Percentiles rank a stretch among this genome's conserved stretches.
Conservation (phyloP, 2,113 vertebrate genomes). For the Nibea coibor region DNA sequence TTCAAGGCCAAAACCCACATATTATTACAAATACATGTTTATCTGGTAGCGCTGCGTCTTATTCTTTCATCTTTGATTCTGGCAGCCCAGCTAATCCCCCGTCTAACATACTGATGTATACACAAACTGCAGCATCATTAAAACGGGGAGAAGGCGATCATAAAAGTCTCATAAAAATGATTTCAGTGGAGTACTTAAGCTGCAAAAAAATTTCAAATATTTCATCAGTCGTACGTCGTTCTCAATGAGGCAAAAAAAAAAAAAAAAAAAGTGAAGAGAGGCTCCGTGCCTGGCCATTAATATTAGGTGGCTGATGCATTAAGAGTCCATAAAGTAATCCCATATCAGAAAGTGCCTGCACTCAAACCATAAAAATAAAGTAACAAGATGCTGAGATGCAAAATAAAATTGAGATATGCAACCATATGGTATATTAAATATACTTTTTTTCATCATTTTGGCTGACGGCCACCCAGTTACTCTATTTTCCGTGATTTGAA, state of each 20-base stretch:
- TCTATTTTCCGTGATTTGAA: conserved; percentile 53
- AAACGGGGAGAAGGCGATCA: conserved; percentile 19
- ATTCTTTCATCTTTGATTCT: conserved; percentile 45
- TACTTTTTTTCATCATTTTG: conserved; percentile 39
- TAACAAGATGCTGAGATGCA: conserved; percentile 40
- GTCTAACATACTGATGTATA: conserved; percentile 47
- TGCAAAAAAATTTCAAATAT: conserved; percentile 29
- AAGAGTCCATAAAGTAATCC: conserved; percentile 67
- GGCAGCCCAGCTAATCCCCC: conserved; percentile 52
- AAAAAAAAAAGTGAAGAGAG: conserved; percentile 12
- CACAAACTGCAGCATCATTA: conserved; percentile 68
- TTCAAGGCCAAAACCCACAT: conserved; percentile 25
- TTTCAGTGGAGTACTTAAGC: conserved; percentile 47
- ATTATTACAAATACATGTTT: conserved; percentile 29
- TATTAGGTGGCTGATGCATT: conserved; percentile 60
- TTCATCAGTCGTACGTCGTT: conserved; percentile 36
- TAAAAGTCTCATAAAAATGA: conserved; percentile 60
- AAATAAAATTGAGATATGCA: conserved; percentile 54
- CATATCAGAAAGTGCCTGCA: conserved; percentile 54
- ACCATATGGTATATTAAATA: conserved; percentile 47
- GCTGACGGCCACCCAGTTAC: conserved; percentile 56
- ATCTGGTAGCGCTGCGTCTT: background rate
- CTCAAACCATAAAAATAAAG: conserved; percentile 62
- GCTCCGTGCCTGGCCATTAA: conserved; percentile 35
- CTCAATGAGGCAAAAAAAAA: background rate